Percentiles rank a stretch among this genome's conserved stretches.
Conservation (phyloP, 2,797 vertebrate species). For the Poecilia picta region DNA sequence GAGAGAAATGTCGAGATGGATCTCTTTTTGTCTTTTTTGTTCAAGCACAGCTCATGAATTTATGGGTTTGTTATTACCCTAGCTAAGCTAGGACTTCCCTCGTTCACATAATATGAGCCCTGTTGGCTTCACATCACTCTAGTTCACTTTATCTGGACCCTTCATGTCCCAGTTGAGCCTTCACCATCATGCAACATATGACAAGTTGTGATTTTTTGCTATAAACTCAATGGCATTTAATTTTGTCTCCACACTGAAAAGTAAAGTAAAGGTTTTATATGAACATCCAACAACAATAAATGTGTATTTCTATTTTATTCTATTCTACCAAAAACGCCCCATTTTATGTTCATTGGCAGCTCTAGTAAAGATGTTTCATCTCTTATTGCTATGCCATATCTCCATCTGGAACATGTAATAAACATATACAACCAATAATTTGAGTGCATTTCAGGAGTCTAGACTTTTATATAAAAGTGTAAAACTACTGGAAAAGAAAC, state of each 20-base stretch:
- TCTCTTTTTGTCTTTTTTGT: constrained; percentile 8
- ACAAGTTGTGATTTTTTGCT: neutral
- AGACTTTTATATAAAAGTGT: neutral
- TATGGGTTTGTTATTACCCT: neutral
- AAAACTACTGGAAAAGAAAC: neutral
- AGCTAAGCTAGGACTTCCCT: neutral
- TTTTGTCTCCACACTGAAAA: neutral
- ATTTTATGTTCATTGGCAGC: neutral
- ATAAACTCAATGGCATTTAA: neutral
- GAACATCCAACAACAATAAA: neutral
- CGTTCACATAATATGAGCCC: neutral
- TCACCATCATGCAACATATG: neutral
- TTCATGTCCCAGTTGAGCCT: neutral
- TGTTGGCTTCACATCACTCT: neutral
- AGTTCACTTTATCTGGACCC: neutral
- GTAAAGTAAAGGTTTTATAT: neutral
- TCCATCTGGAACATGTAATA: neutral
- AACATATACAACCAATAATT: neutral
- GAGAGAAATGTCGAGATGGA: constrained; percentile 16
- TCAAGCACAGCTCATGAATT: constrained; percentile 1
- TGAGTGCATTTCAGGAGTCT: neutral
- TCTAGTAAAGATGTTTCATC: neutral
- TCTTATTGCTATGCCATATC: neutral
- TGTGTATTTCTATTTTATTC: neutral
- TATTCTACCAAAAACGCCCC: neutral